Evolutionary conservation across 2,888 invertebrate species (phyloP), one percentile per base, ranked within the genome.

Genomic region (Acheta domesticus): DNA sequence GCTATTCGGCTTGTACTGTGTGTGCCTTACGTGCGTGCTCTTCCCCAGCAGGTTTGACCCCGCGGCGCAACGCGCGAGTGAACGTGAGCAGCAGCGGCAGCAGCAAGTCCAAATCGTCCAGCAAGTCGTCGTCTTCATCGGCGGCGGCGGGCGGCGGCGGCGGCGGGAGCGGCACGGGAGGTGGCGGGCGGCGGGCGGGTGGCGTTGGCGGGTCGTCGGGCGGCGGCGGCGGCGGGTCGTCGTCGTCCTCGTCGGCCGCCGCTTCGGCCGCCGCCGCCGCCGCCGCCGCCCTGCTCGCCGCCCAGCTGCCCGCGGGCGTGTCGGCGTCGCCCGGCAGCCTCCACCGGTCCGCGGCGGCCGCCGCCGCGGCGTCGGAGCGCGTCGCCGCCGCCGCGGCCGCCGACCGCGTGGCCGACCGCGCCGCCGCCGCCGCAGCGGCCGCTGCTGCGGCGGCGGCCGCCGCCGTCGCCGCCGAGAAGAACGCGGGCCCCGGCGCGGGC

Each of bases 91-190:
- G 62, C 62, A 62, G 62, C 62, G 62, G 62, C 11, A n/a, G 62
- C n/a, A n/a, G 62, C 62, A 62, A 62, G 62, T 76, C 78, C 80
- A 80, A 77, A 19, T 80, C 80, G 19, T 79, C 80, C 12, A 78
- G 82, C 75, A 79, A 80, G 78, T 77, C 73, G 49, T 73, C 79
- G 11, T 16, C 16, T 62, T 20, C 75, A 16, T 62, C 62, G 62
- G 3, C 62, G 62, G 16, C 62, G n/a, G 16, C 0, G 12, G 62
- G 62, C 62, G n/a, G 62, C n/a, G 62, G 62, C 3, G 14, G 62
- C 62, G n/a, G 62, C 75, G 62, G 12, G 3, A 5, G 19, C 2
- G 62, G 62, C 62, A 8, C 5, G 1, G 16, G 62, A 12, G n/a
- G 62, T 62, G 62, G 62, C 4, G 62, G 62, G 16, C 8, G 62